Evolutionary conservation across 2,888 invertebrate genomes (phyloP).

Genomic region (Drosophila ezoana): DNA sequence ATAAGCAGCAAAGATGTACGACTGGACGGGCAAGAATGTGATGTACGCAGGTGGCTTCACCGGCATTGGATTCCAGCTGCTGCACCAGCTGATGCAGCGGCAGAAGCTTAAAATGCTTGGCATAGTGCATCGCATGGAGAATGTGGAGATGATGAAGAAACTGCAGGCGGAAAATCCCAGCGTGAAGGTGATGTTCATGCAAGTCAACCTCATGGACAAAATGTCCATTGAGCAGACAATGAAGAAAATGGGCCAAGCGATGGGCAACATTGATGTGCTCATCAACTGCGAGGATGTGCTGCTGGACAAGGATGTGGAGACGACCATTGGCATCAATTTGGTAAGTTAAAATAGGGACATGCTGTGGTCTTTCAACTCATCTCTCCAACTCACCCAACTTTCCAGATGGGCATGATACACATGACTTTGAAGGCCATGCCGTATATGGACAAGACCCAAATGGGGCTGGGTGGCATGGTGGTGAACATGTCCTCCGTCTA

Average conservation of each 20-base stretch:
- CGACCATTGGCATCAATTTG: constrained; percentile 82
- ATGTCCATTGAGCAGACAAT: constrained; percentile 76
- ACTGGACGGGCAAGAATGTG: constrained; percentile 81
- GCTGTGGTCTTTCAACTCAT: too few relatives aligned
- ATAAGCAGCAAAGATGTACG: constrained; percentile 69
- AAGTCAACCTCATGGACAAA: constrained; percentile 77
- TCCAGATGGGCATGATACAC: constrained; percentile 79
- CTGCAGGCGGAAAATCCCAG: constrained; percentile 73
- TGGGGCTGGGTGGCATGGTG: constrained; percentile 82
- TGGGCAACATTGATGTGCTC: constrained; percentile 81
- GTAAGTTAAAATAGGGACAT: constrained; percentile 48
- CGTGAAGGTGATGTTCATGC: constrained; percentile 75
- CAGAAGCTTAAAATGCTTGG: constrained; percentile 78
- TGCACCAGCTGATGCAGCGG: constrained; percentile 77
- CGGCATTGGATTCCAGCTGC: constrained; percentile 79
- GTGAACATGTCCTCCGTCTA: constrained; percentile 82
- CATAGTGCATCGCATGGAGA: constrained; percentile 81
- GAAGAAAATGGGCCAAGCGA: constrained; percentile 66
- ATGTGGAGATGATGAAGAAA: constrained; percentile 79
- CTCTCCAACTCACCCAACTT: background rate
- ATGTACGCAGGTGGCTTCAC: constrained; percentile 80
- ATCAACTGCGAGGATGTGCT: constrained; percentile 81
- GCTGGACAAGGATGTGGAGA: constrained; percentile 82
- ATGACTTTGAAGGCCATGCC: constrained; percentile 79
- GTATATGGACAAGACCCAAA: constrained; percentile 82